Evolutionary conservation across 2,888 invertebrate species (phyloP), one percentile per base, ranked within the genome.

Genomic region (Salpingus planirostris): DNA sequence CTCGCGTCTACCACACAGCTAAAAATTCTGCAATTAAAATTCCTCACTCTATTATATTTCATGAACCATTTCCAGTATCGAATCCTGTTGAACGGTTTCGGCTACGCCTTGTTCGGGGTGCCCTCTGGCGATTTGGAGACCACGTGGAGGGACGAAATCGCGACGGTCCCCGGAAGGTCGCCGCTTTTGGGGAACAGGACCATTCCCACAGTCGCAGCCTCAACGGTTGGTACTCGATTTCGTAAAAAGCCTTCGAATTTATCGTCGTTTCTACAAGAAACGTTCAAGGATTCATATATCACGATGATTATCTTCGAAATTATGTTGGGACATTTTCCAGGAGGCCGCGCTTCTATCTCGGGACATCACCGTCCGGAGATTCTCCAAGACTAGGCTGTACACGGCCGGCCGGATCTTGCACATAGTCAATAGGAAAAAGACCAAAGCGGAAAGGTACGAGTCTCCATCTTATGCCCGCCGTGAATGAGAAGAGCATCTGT

Each of bases 341-440:
- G 79, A 80, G 59, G 73, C 74, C 26, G 74, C 76, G 34, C 62
- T 79, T 48, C 68, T 79, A 37, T 77, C 78, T 21, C 69, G 74
- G 41, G 78, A 81, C 50, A 73, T 81, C 33, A 71, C 76, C 45
- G 72, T 73, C 43, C 68, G 81, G 43, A 68, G 81, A 40, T 82
- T 77, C 60, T 80, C 81, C 0, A 71, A 77, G 43, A 76, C 76
- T 24, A 70, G 78, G 37, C 70, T 88, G 14, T 88, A 76, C 59
- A 80, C 82, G 2, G 83, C 85, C 2, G 91, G 91, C 3, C 74
- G 79, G 43, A 83, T 90, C 49, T 66, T 91, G 34, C 88, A 89
- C 55, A 76, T 90, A 31, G 74, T 75, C 13, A 73, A 75, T 40
- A 73, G 78, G 54, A 81, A 83, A 65, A 76, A 75, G 64, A 73